Conservation (phyloP, 1,140 invertebrate species). For the Drosophila setifemur region DNA sequence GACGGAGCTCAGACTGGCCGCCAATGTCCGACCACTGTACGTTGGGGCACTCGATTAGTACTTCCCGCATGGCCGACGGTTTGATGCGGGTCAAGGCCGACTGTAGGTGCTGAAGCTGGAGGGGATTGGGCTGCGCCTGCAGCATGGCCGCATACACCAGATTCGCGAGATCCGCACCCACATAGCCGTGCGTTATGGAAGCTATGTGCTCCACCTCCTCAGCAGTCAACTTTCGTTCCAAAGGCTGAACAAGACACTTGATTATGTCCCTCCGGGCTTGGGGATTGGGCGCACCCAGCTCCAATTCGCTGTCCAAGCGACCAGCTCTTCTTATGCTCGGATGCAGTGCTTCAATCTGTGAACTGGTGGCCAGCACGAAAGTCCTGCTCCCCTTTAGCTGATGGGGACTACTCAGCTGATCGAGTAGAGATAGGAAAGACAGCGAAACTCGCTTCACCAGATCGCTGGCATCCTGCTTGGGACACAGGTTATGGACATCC, state of each 20-base stretch:
- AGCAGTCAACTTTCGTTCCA: constrained; percentile 84
- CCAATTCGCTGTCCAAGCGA: constrained; percentile 92
- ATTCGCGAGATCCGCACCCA: constrained; percentile 92
- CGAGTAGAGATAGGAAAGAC: constrained; percentile 87
- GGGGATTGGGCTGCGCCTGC: constrained; percentile 31
- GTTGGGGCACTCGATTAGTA: constrained; percentile 91
- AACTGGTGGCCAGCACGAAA: constrained; percentile 89
- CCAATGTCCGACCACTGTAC: constrained; percentile 97
- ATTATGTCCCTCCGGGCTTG: constrained; percentile 87
- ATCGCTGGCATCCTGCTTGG: constrained; percentile 86
- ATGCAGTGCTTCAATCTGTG: constrained; percentile 85
- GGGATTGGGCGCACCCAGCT: constrained; percentile 91
- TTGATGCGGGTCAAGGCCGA: constrained; percentile 88
- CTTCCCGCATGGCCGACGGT: constrained; percentile 95
- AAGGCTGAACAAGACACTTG: constrained; percentile 84
- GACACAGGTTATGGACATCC: constrained; percentile 90
- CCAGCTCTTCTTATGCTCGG: constrained; percentile 89
- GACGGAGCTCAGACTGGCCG: constrained; percentile 93
- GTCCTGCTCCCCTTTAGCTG: constrained; percentile 83
- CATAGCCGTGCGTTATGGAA: constrained; percentile 91
- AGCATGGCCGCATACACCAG: constrained; percentile 89
- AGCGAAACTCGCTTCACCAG: constrained; percentile 89
- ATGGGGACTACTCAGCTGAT: constrained; percentile 84
- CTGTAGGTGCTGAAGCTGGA: constrained; percentile 84
- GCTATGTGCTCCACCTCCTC: constrained; percentile 86